These are phyloP conservation scores for Drosophila burlai DNA, from an alignment of 1,140 invertebrate species.

Conservation along the genomic window DNA sequence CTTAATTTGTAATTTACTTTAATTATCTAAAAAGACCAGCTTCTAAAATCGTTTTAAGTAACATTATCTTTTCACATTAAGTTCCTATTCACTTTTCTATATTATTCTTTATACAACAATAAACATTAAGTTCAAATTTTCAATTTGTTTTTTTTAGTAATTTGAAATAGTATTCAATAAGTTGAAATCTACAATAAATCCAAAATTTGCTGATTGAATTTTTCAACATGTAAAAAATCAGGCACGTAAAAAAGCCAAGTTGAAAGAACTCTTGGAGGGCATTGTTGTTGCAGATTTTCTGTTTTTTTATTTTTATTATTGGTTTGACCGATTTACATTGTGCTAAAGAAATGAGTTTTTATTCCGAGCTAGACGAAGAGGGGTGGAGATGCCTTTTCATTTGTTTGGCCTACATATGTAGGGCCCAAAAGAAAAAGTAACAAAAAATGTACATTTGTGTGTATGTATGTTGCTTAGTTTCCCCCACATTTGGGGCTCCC, in stretches of 20 bases:
- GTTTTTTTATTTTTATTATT: slow-evolving; percentile 64
- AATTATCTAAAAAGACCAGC: too few species aligned
- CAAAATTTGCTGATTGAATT: not conserved
- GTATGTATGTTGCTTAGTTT: slow-evolving; percentile 28
- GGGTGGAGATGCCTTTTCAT: slow-evolving; percentile 51
- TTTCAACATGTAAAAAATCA: slow-evolving; percentile 23
- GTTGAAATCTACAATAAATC: too few species aligned
- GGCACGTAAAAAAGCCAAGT: slow-evolving; percentile 29
- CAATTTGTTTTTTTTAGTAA: not conserved
- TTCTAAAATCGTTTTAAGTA: not conserved
- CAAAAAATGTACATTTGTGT: not conserved
- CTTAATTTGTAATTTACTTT: not conserved
- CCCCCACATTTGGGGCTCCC: slow-evolving; percentile 27
- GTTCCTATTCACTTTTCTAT: not conserved
- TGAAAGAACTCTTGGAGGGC: slow-evolving; percentile 51
- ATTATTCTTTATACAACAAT: not conserved
- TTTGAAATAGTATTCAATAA: not conserved
- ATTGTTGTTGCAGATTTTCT: slow-evolving; percentile 49
- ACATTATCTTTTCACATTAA: not conserved
- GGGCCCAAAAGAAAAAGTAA: not conserved
- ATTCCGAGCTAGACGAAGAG: slow-evolving; percentile 1
- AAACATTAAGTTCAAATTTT: not conserved
- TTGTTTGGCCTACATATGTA: slow-evolving; percentile 62
- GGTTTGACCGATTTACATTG: slow-evolving; percentile 82
- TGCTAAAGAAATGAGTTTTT: slow-evolving; percentile 79